A percentile compares a stretch with the other conserved stretches of the same genome.
Conservation (phyloP, 1,140 invertebrate species). For the Zaprionus vittiger region DNA sequence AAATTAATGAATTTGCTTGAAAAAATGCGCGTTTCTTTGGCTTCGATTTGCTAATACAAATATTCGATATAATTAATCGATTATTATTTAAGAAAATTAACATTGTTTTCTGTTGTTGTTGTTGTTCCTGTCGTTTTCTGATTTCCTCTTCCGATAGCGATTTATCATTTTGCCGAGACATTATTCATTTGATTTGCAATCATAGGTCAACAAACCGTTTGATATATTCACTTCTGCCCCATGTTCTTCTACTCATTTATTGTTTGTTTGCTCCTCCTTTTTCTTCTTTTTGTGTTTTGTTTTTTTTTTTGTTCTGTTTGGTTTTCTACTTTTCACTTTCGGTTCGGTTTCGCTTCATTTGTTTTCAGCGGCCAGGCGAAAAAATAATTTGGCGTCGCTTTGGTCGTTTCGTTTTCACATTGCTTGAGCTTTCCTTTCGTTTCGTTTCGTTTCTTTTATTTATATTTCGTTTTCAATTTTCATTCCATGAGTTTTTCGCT, state of each 20-base stretch:
- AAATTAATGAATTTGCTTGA: neutral
- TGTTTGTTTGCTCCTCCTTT: neutral
- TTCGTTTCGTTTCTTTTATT: constrained; percentile 36
- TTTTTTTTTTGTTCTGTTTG: constrained; percentile 26
- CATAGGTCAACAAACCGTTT: constrained; percentile 28
- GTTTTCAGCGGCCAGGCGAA: constrained; percentile 44
- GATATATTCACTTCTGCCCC: constrained; percentile 7
- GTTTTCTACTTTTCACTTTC: constrained; percentile 33
- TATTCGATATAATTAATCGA: neutral
- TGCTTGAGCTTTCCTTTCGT: constrained; percentile 35
- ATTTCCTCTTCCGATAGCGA: neutral
- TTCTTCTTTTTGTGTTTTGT: neutral
- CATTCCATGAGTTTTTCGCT: constrained; percentile 45
- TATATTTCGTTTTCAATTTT: constrained; percentile 67
- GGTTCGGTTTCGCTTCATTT: constrained; percentile 65
- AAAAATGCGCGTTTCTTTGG: neutral
- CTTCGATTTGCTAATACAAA: neutral
- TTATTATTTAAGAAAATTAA: neutral
- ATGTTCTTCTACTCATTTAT: neutral
- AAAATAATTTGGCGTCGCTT: constrained; percentile 42
- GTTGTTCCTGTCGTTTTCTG: neutral
- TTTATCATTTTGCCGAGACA: neutral
- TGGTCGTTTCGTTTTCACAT: constrained; percentile 46
- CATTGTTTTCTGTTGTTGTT: neutral
- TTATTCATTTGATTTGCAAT: constrained; percentile 17